Evolutionary conservation across 1,140 invertebrate species (phyloP), one percentile per base, ranked within the genome.

Genomic region (Metopolophium dirhodum): DNA sequence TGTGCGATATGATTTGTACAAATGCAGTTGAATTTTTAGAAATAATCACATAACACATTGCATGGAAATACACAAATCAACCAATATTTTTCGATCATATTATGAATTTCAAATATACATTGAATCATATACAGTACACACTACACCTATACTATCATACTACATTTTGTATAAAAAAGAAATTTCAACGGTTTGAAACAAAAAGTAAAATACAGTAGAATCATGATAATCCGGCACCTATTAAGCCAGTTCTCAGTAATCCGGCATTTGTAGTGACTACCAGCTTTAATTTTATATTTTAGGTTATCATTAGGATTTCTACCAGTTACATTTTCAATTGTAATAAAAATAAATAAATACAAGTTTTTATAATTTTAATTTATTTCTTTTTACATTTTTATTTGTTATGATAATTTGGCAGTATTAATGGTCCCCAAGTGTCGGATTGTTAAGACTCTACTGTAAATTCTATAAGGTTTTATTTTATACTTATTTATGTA

Each of bases 1-100:
- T 86, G 91, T 93, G 91, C 91, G 49, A 86, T 93, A 93, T 51
- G 91, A 92, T 83, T 93, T 86, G 49, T 85, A 92, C 82, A 92
- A 92, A 83, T 83, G 45, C 47, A 92, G 26, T 92, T 83, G n/a
- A 92, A 77, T 37, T 49, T 47, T 92, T n/a, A 18, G 30, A 82
- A 92, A 92, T 68, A 90, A n/a, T 90, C 9, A 68, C 18, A 89
- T 47, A 47, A 68, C 9, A 68, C 30, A 89, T 90, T 47, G 30
- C 26, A 45, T 37, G 2, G 14, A 26, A 22, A 45, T 90, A 90
- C n/a, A 90, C 37, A 90, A 90, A 90, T 61, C 88, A 90, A 57
- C 51, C 22, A 57, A 57, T 77, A 77, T 26, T 41, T 61, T 90
- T 90, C 37, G 8, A 90, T 45, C 14, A 68, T 68, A n/a, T 61